Base-by-base conservation (phyloP, 2,888 invertebrate species). In the Archips crataeganus region DNA sequence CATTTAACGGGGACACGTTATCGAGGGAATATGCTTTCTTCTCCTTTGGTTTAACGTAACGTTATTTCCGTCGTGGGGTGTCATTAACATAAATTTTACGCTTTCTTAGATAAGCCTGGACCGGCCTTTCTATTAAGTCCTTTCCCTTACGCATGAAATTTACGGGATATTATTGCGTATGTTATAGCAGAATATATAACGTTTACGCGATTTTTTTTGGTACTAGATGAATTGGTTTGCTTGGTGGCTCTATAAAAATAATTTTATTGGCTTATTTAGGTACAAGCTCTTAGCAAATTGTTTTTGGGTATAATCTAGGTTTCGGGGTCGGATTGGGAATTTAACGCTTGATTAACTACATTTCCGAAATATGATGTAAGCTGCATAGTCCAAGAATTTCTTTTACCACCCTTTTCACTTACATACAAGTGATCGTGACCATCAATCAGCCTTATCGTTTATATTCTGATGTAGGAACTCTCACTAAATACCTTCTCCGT, bases 11-110 rank as follows among this genome's bases (percentile, higher is more conserved):
- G 83, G 84, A 85, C 86, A 84, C 87, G 85, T 88, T 90, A 89
- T 90, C 88, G 84, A 77, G 82, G 84, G 83, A 77, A 84, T 79
- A 81, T 84, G 83, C 85, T 85, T 86, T 86, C 85, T 80, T 79
- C 81, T 79, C 76, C 77, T 87, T 88, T 86, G 82, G 85, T 87
- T 88, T 87, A 86, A 88, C 87, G 87, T 85, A 87, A 88, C 86
- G 86, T 85, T 89, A 87, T 87, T 89, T 88, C 84, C 85, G 82
- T 85, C 83, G 79, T 82, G 83, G 83, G 82, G 85, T 79, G 84
- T 91, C 90, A 91, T 92, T 92, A 91, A 91, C 91, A 91, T 91
- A 91, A 91, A 91, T 91, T 91, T 90, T 89, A 90, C 90, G 90
- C 85, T 80, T 87, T 85, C 84, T 82, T 81, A 89, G 87, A 90